Percentiles rank a stretch among this genome's conserved stretches.
phyloP scores from a whole-genome alignment of 2,888 invertebrate genomes.

The Plebejus melissa region DNA sequence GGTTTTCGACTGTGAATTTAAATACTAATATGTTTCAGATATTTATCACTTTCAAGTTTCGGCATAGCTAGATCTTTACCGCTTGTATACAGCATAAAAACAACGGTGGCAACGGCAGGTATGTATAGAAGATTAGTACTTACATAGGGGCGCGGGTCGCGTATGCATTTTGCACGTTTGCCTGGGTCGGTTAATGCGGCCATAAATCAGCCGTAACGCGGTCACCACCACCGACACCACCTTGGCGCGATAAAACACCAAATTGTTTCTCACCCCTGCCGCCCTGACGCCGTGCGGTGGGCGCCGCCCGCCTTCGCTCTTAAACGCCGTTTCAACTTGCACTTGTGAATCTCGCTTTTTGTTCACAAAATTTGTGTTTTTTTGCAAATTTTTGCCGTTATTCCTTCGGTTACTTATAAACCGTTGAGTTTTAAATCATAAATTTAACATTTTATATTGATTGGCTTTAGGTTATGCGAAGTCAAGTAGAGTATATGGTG shows the following conservation, averaged over 20 bases:
- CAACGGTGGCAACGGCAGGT: neutral
- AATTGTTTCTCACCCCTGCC: slow-evolving; percentile 74
- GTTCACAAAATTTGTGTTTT: slow-evolving; percentile 72
- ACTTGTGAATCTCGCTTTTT: slow-evolving; percentile 78
- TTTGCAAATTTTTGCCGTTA: slow-evolving; percentile 45
- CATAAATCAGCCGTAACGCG: slow-evolving; percentile 73
- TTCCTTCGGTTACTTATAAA: slow-evolving; percentile 34
- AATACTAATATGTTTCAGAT: neutral
- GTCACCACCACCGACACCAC: slow-evolving; percentile 45
- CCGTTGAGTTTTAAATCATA: neutral
- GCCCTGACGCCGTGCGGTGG: slow-evolving; percentile 46
- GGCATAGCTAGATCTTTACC: neutral
- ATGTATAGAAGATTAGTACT: slow-evolving; percentile 16
- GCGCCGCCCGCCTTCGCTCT: slow-evolving; percentile 76
- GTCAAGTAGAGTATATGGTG: no score
- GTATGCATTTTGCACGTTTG: slow-evolving; percentile 65
- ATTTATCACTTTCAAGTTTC: neutral
- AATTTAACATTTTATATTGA: neutral
- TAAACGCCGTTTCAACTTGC: slow-evolving; percentile 78
- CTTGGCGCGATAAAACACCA: slow-evolving; percentile 73
- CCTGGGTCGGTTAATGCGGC: slow-evolving; percentile 64
- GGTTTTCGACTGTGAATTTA: neutral
- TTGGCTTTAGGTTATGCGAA: no score
- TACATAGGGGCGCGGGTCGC: slow-evolving; percentile 36
- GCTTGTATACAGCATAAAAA: neutral